A percentile compares a stretch with the other conserved stretches of the same genome.
Evolutionary conservation across 2,797 vertebrate species (phyloP).

Genomic region (Aplochiton taeniatus): DNA sequence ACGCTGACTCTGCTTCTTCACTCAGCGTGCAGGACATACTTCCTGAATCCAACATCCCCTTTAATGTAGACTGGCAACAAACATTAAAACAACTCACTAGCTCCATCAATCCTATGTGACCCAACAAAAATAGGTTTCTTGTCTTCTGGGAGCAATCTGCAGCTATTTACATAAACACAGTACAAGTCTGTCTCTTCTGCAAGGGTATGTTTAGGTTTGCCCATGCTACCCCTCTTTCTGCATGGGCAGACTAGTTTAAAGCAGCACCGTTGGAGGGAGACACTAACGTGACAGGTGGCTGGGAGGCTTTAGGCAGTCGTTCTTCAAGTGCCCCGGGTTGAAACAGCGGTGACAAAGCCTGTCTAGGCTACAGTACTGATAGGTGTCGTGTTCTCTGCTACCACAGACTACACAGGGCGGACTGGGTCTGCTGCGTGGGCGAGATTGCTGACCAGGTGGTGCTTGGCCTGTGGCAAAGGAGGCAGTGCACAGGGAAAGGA

Average conservation of each 20-base stretch:
- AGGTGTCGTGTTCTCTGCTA: slow-evolving; percentile 7
- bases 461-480: not conserved
- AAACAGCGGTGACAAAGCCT: slow-evolving; percentile 25
- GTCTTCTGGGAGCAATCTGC: slow-evolving; percentile 14
- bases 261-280: not conserved
- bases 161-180: slow-evolving; percentile 10
- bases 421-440: not conserved
- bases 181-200: not conserved
- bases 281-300: not conserved
- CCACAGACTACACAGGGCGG: slow-evolving; percentile 9
- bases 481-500: slow-evolving; percentile 20
- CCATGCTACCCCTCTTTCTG: slow-evolving; percentile 13
- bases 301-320: not conserved
- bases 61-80: not conserved
- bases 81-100: slow-evolving; percentile 33
- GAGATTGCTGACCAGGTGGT: not conserved
- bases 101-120: slow-evolving; percentile 17
- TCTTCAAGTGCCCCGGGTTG: slow-evolving; percentile 24
- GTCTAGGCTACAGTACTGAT: slow-evolving; percentile 12
- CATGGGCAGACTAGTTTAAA: slow-evolving; percentile 25
- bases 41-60: slow-evolving; percentile 18
- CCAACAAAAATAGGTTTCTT: slow-evolving; percentile 17
- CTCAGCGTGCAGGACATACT: slow-evolving; percentile 31
- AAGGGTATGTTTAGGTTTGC: not conserved
- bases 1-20: slow-evolving; percentile 9